Evolutionary conservation across 2,888 invertebrate species (phyloP), one percentile per base, ranked within the genome.

Genomic region (Drosophila kokeensis): DNA sequence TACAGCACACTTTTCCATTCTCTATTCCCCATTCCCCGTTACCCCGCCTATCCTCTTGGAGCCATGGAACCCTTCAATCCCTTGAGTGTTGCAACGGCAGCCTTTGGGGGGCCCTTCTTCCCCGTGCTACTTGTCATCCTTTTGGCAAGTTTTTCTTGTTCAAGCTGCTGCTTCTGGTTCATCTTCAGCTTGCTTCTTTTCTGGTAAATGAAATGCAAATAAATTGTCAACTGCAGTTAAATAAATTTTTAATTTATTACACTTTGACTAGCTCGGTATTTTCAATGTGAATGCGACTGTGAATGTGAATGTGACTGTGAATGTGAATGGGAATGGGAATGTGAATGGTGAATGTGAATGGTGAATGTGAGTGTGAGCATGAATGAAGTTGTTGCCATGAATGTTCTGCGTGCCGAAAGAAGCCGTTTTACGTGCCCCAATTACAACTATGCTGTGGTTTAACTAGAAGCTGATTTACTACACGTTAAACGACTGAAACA

Each of bases 181-280:
- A 53, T 49, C 60, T 49, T 50, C 55, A 40, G 49, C 68, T 49
- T 40, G 55, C 55, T 59, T 60, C 83, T 68, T 81, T 86, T 86
- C 88, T 82, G 83, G 88, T 76, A 89, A 89, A 89, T 87, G 86
- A 89, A 88, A 87, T 89, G 87, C 88, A 89, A 89, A 89, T 87
- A 87, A 87, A 87, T 87, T 87, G 87, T 87, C 87, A 87, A 87
- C 87, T 87, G 90, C 87, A 87, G 90, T 78, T 81, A 83, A 89
- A 88, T 88, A 88, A 86, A 88, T 86, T 83, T 87, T 88, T 89
- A 88, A 88, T 89, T 85, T 85, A 85, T 87, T 84, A 77, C 79
- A 70, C 72, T 83, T 77, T 82, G 84, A 82, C 79, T 75, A 58
- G 74, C 76, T 57, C 29, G 58, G 32, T 50, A 48, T 71, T 66